A percentile compares a stretch with the other conserved stretches of the same genome.
Conservation (phyloP, 2,888 invertebrate genomes). For the Tetragonula carbonaria region DNA sequence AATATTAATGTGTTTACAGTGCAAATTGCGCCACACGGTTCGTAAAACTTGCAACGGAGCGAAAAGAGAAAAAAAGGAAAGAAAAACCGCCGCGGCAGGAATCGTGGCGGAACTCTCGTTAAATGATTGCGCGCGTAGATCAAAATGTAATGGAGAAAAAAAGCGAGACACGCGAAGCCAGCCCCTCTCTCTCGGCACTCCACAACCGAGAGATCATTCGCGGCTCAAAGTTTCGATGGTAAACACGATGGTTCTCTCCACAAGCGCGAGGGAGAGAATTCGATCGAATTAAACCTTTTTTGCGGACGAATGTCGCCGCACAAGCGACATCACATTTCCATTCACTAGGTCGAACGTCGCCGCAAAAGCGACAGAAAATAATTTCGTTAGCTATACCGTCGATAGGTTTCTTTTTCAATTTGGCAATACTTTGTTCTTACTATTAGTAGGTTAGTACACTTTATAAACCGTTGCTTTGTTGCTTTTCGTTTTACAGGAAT, state of each 20-base stretch:
- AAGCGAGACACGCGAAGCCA: neutral
- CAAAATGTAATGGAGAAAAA: neutral
- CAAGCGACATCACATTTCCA: too few species aligned
- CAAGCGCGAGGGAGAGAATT: neutral
- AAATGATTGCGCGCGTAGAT: neutral
- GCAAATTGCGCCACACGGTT: neutral
- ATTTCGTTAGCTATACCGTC: too few species aligned
- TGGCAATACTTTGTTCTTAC: too few species aligned
- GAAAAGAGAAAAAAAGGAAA: neutral
- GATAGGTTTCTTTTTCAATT: too few species aligned
- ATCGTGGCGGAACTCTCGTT: neutral
- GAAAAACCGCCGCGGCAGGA: neutral
- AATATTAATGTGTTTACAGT: neutral
- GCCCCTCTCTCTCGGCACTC: neutral
- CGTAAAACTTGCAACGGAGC: neutral
- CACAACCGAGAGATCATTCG: neutral
- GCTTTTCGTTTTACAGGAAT: too few species aligned
- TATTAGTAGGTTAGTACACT: too few species aligned
- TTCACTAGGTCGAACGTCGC: too few species aligned
- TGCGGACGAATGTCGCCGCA: too few species aligned
- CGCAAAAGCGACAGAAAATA: too few species aligned
- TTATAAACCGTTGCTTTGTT: too few species aligned
- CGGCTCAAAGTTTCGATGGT: neutral
- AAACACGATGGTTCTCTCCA: slow-evolving; percentile 11
- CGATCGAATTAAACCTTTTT: slow-evolving; percentile 54